Conservation (phyloP, 2,888 invertebrate genomes). For the Leucophora obtusa region DNA sequence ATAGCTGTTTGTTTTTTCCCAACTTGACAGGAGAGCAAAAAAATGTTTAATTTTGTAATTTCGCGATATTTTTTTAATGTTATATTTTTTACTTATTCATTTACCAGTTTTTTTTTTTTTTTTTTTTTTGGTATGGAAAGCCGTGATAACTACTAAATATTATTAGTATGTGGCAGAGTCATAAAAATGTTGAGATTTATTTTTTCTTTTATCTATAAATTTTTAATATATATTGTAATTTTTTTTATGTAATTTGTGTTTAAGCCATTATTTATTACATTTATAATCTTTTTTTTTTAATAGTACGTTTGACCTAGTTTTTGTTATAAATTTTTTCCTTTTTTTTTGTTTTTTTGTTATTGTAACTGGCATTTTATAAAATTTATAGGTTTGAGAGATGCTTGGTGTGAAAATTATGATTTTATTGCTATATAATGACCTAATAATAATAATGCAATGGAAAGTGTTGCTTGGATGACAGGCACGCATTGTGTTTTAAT, state of each 20-base stretch:
- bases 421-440: neutral
- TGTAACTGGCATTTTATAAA: slow-evolving; percentile 37
- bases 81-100: no score
- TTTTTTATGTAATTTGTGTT: slow-evolving; percentile 39
- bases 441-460: neutral
- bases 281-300: slow-evolving; percentile 38
- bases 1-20: no score
- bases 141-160: no score
- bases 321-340: neutral
- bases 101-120: no score
- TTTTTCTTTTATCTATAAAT: slow-evolving; percentile 11
- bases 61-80: no score
- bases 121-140: no score
- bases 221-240: slow-evolving; percentile 25
- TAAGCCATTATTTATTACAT: slow-evolving; percentile 58
- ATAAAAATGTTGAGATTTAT: slow-evolving; percentile 14
- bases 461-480: neutral
- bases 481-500: no score
- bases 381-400: slow-evolving; percentile 43
- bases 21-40: no score
- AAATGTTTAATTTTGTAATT: no score
- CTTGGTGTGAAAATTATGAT: slow-evolving; percentile 12
- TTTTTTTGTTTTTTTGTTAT: neutral
- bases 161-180: slow-evolving; percentile 9
- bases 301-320: slow-evolving; percentile 30